A percentile compares a stretch with the other conserved stretches of the same genome.
Conservation (phyloP, 1,140 invertebrate species). For the Uloborus diversus region DNA sequence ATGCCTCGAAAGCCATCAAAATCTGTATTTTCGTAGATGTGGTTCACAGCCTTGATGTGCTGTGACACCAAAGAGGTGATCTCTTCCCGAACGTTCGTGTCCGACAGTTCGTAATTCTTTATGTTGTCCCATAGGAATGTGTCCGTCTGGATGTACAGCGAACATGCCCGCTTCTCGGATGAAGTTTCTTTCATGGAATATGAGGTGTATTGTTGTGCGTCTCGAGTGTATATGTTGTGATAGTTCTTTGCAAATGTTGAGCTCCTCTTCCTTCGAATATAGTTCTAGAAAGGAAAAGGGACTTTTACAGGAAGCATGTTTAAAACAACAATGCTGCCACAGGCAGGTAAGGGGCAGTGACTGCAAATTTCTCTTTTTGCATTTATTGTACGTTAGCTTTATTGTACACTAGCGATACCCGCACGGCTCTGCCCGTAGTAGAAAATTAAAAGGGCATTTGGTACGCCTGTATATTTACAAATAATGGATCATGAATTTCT, state of each 20-base stretch:
- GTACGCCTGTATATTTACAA: too few relatives aligned
- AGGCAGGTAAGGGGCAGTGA: too few relatives aligned
- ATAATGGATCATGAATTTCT: too few relatives aligned
- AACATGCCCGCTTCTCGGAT: slow-evolving; percentile 58
- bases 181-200: slow-evolving; percentile 50
- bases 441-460: too few relatives aligned
- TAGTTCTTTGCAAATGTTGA: slow-evolving; percentile 18
- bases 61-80: slow-evolving; percentile 96
- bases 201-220: slow-evolving; percentile 50
- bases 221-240: slow-evolving; percentile 51
- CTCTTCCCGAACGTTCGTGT: slow-evolving; percentile 92
- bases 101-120: slow-evolving; percentile 69
- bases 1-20: slow-evolving; percentile 95
- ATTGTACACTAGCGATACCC: too few relatives aligned
- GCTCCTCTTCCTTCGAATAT: slow-evolving; percentile 9
- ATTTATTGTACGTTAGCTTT: too few relatives aligned
- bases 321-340: too few relatives aligned
- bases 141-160: slow-evolving; percentile 95
- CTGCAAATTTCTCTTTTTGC: too few relatives aligned
- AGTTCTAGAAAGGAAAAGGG: slow-evolving; percentile 21
- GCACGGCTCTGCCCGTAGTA: too few relatives aligned
- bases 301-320: too few relatives aligned
- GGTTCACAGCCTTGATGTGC: slow-evolving; percentile 98
- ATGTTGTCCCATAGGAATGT: slow-evolving; percentile 96
- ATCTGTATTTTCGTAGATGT: slow-evolving; percentile 94